Conservation (phyloP, 2,888 invertebrate genomes). For the Eupithecia tripunctaria region DNA sequence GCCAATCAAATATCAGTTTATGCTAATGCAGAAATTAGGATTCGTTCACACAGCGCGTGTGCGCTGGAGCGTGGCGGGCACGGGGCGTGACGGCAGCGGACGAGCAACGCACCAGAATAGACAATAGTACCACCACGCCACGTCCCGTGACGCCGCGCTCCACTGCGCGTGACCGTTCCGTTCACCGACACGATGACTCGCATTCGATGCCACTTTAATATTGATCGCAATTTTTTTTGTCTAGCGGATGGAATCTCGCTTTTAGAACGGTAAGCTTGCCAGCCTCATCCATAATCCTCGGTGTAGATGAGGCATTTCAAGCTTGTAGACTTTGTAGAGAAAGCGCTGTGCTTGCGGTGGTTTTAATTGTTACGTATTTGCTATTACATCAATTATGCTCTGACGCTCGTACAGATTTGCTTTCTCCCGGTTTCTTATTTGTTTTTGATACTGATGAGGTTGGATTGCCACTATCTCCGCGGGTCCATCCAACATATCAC, state of each 20-base stretch:
- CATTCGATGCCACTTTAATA: conserved; percentile 67
- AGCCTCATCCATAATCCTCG: conserved; percentile 35
- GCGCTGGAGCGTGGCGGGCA: conserved; percentile 57
- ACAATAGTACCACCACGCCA: background rate
- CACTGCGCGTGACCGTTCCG: conserved; percentile 78
- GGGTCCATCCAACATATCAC: background rate
- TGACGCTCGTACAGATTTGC: conserved; percentile 4
- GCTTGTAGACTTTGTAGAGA: conserved; percentile 7
- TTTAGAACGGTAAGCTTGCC: conserved; percentile 67
- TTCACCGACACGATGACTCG: conserved; percentile 75
- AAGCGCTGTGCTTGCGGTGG: conserved; percentile 24
- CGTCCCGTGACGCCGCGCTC: conserved; percentile 63
- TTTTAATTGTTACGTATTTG: conserved; percentile 17
- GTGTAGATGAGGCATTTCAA: conserved; percentile 40
- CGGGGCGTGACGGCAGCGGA: conserved; percentile 44
- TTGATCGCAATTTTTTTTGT: conserved; percentile 61
- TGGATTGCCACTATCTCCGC: background rate
- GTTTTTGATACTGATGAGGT: background rate
- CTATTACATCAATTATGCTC: conserved; percentile 8
- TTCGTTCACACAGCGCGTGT: conserved; percentile 67
- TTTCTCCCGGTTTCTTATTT: background rate
- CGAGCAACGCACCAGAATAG: conserved; percentile 57
- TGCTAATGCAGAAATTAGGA: conserved; percentile 67
- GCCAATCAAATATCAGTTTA: conserved; percentile 53
- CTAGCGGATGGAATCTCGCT: conserved; percentile 71